Base-by-base conservation (phyloP, 2,797 vertebrate genomes). In the Poeciliopsis presidionis region DNA sequence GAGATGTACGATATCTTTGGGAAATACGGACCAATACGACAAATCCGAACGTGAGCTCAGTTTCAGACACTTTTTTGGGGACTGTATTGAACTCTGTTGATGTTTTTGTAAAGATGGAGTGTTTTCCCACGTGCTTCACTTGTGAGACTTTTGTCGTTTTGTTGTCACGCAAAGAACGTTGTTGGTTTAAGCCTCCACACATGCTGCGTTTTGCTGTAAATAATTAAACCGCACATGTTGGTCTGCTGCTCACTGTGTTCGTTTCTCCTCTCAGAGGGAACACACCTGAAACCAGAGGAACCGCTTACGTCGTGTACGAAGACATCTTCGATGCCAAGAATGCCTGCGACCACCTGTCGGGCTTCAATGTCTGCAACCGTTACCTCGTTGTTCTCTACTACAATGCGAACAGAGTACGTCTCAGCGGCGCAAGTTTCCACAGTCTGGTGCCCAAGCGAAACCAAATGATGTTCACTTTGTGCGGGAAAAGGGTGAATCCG, bases 1-100 rank as follows among this genome's bases (percentile, higher is more conserved):
- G 98, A 99, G 90, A 99, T 99, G 98, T 99, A 99, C 36, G 97
- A 99, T 74, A 99, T 99, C 78, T 99, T 99, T 91, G 97, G 98
- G 45, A 99, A 99, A 89, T 99, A 99, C 0, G 98, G 98, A 75
- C 98, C 98, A 46, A 99, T 99, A 89, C 96, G 98, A 25, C 98
- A 99, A 86, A 99, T 99, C 93, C 95, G 98, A 95, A 98, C 99
- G 98, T 99, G 89, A 97, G 98, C 96, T 45, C 76, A 30, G 41
- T 0, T 69, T 30, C 16, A 7, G 6, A 46, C 33, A 6, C 18
- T 55, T 30, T n/a, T 25, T 55, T 12, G 3, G 9, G 25, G 53
- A n/a, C 11, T n/a, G 12, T n/a, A n/a, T n/a, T 25, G 25, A 30
- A 30, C 13, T 30, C 13, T 59, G n/a, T 57, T 28, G 0, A 59